Conservation (phyloP, 2,797 vertebrate species). For the Eulemur albifrons region DNA sequence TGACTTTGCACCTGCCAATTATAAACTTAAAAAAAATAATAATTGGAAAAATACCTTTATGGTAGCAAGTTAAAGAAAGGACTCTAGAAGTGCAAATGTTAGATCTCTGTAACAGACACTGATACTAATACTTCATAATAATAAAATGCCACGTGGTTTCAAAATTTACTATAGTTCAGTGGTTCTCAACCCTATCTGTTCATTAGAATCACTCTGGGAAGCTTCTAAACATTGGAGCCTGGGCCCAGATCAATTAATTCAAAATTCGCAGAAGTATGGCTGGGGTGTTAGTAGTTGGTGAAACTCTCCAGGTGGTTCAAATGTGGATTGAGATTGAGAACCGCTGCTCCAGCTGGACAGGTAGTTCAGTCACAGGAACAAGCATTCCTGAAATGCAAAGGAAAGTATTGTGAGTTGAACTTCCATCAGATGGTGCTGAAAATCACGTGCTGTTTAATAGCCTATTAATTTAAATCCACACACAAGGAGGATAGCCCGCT, state of each 20-base stretch:
- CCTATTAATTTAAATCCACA: slow-evolving; percentile 83
- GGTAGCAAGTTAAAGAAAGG: not conserved
- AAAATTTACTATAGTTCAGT: not conserved
- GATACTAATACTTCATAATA: too few relatives aligned
- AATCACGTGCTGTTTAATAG: slow-evolving; percentile 79
- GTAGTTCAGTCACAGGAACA: not conserved
- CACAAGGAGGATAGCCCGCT: slow-evolving; percentile 76
- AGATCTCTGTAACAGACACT: not conserved
- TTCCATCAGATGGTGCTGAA: slow-evolving; percentile 70
- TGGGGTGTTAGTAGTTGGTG: too few relatives aligned
- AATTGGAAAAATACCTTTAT: not conserved
- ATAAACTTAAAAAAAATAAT: not conserved
- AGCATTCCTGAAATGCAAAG: slow-evolving; percentile 50
- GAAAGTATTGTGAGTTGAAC: slow-evolving; percentile 61
- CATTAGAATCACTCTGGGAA: not conserved
- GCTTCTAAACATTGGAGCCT: not conserved
- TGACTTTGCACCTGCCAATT: not conserved
- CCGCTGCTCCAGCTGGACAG: slow-evolving; percentile 21
- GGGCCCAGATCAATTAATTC: not conserved
- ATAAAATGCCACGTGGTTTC: not conserved
- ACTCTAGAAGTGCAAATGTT: not conserved
- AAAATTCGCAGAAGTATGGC: not conserved
- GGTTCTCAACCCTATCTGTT: not conserved
- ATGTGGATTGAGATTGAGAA: too few relatives aligned
- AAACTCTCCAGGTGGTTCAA: not conserved